A percentile compares a stretch with the other conserved stretches of the same genome.
Conservation (phyloP, 2,113 vertebrate genomes). For the Pituophis catenifer region DNA sequence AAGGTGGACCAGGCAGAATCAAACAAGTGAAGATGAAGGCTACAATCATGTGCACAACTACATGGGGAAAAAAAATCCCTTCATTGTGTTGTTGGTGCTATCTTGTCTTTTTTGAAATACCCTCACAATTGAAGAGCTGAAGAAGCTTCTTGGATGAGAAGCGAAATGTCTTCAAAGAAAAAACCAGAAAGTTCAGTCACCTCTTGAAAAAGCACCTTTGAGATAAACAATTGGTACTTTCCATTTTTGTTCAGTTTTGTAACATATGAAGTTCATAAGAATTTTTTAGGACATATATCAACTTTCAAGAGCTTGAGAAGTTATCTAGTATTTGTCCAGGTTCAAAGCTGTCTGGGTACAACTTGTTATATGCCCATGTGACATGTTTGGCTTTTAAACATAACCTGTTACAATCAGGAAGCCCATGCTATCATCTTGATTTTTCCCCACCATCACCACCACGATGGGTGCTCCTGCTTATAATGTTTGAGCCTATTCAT, state of each 20-base stretch:
- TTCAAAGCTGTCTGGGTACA: not conserved
- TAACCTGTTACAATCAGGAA: not conserved
- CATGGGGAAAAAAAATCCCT: not conserved
- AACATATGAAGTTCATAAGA: not conserved
- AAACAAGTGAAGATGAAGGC: not conserved
- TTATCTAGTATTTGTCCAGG: not conserved
- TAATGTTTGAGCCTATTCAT: not conserved
- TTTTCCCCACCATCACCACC: not conserved
- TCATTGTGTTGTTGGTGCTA: not conserved
- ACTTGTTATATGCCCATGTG: not conserved
- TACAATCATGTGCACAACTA: not conserved
- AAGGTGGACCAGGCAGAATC: not conserved
- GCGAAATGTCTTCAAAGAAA: no score
- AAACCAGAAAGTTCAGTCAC: no score
- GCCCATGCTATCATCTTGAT: not conserved
- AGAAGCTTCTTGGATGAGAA: no score
- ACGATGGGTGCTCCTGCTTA: not conserved
- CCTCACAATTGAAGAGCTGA: not conserved
- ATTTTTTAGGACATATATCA: not conserved
- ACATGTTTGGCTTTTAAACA: not conserved
- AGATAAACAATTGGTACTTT: not conserved
- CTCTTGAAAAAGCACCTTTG: not conserved
- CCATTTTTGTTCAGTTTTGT: not conserved
- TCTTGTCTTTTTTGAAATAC: not conserved
- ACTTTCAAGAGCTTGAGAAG: not conserved